Evolutionary conservation across 1,140 invertebrate species (phyloP).

Genomic region (Theocolax elegans): DNA sequence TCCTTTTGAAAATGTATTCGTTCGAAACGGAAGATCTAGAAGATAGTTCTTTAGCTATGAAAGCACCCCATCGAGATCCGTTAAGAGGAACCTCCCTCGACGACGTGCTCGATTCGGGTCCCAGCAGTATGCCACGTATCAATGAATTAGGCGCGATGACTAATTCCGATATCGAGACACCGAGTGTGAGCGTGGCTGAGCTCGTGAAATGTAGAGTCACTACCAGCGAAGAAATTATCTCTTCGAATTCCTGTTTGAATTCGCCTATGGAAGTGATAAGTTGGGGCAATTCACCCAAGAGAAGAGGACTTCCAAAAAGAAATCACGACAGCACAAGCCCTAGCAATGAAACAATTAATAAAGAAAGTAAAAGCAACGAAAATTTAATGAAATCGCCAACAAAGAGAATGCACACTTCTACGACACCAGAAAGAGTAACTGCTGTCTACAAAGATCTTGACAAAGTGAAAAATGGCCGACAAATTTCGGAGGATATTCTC

Average conservation of each 20-base stretch:
- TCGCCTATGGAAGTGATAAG: conserved; percentile 54
- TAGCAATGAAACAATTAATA: conserved; percentile 7
- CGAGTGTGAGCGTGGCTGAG: conserved; percentile 44
- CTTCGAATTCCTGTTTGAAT: conserved; percentile 50
- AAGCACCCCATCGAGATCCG: conserved; percentile 46
- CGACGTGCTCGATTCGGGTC: conserved; percentile 56
- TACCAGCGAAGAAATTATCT: conserved; percentile 62
- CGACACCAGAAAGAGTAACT: conserved; percentile 43
- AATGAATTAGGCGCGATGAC: conserved; percentile 42
- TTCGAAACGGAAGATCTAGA: conserved; percentile 64
- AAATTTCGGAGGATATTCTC: conserved; percentile 55
- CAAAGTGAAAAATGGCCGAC: conserved; percentile 49
- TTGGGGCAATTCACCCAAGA: conserved; percentile 57
- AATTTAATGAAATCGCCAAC: conserved; percentile 57
- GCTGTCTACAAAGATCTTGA: conserved; percentile 27
- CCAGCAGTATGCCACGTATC: conserved; percentile 54
- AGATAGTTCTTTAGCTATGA: conserved; percentile 45
- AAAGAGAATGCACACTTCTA: conserved; percentile 50
- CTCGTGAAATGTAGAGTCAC: conserved; percentile 61
- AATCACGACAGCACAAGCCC: neutral
- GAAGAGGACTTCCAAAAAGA: neutral
- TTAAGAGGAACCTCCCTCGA: conserved; percentile 56
- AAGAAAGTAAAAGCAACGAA: conserved; percentile 49
- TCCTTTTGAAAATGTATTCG: conserved; percentile 62
- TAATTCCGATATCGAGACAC: conserved; percentile 23